Percentiles rank a stretch among this genome's conserved stretches.
These are phyloP conservation scores for Sphaerophoria rueppellii DNA, from an alignment of 2,888 invertebrate genomes.

Conservation along the genomic window DNA sequence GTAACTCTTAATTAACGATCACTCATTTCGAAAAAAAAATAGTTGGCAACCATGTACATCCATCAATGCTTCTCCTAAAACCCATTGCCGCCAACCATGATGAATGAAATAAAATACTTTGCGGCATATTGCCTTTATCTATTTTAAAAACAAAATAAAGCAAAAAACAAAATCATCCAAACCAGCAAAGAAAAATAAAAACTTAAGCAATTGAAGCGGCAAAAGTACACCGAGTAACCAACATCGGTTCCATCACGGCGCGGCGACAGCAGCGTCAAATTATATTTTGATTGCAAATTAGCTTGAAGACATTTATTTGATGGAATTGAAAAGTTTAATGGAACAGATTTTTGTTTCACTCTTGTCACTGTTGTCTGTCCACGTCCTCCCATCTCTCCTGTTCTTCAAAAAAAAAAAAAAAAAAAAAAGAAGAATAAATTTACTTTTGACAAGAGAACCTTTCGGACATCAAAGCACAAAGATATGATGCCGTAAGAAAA, in stretches of 20 bases:
- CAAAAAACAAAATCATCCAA: background rate
- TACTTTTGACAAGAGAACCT: slow-evolving; percentile 35
- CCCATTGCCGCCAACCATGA: slow-evolving; percentile 7
- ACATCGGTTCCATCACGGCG: background rate
- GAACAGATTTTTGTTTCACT: slow-evolving; percentile 2
- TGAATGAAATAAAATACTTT: slow-evolving; percentile 26
- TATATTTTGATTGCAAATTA: slow-evolving; percentile 61
- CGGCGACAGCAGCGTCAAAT: background rate
- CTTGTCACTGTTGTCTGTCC: too few relatives aligned
- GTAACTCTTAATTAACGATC: too few relatives aligned
- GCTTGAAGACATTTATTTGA: slow-evolving; percentile 50
- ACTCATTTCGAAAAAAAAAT: too few relatives aligned
- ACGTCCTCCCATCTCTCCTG: background rate
- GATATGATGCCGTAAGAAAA: slow-evolving; percentile 41
- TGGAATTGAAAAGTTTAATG: slow-evolving; percentile 58
- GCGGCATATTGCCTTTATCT: slow-evolving; percentile 3
- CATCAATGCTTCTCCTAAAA: slow-evolving; percentile 19
- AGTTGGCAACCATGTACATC: background rate
- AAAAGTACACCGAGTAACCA: background rate
- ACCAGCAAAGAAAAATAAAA: slow-evolving; percentile 11
- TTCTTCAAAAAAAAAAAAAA: background rate
- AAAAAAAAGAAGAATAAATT: slow-evolving; percentile 19
- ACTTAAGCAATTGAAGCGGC: slow-evolving; percentile 11
- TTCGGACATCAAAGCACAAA: slow-evolving; percentile 58
- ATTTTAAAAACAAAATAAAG: slow-evolving; percentile 6